These are phyloP conservation scores for Carcina quercana DNA, from an alignment of 2,888 invertebrate species.

Conservation along the genomic window DNA sequence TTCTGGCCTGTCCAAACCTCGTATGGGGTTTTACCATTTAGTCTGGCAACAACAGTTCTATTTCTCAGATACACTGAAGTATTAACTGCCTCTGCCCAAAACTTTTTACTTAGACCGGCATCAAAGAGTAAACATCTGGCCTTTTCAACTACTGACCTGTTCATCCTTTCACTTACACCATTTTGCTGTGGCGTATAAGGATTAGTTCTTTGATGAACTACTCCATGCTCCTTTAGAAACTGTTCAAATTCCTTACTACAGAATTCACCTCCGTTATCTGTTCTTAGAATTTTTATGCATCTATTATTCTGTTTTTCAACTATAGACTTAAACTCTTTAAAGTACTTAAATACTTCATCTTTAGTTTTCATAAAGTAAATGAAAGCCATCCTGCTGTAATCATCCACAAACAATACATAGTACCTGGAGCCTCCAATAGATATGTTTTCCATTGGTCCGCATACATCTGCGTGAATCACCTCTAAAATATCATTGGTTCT, in stretches of 20 bases:
- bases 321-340: conserved; percentile 9
- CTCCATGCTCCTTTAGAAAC: conserved; percentile 14
- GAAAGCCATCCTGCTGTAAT: conserved; percentile 16
- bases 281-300: conserved; percentile 13
- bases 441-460: conserved; percentile 2
- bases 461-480: conserved; percentile 4
- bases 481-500: conserved; percentile 5
- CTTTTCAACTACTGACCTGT: conserved; percentile 12
- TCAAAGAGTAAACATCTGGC: neutral
- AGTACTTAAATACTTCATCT: conserved; percentile 1
- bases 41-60: conserved; percentile 4
- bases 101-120: neutral
- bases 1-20: conserved; percentile 10
- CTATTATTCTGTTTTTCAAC: conserved; percentile 11
- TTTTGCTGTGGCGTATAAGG: conserved; percentile 12
- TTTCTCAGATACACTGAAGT: conserved; percentile 8
- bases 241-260: conserved; percentile 16
- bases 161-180: conserved; percentile 11
- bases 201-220: conserved; percentile 16
- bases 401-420: conserved; percentile 29
- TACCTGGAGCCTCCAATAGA: conserved; percentile 14
- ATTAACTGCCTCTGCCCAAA: neutral
- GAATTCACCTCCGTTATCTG: conserved; percentile 18
- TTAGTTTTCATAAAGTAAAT: conserved; percentile 9
- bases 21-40: conserved; percentile 4